Conservation (phyloP, 30 jellyfish, hydroid and myxozoan species). For the Aurelia coerulea region DNA sequence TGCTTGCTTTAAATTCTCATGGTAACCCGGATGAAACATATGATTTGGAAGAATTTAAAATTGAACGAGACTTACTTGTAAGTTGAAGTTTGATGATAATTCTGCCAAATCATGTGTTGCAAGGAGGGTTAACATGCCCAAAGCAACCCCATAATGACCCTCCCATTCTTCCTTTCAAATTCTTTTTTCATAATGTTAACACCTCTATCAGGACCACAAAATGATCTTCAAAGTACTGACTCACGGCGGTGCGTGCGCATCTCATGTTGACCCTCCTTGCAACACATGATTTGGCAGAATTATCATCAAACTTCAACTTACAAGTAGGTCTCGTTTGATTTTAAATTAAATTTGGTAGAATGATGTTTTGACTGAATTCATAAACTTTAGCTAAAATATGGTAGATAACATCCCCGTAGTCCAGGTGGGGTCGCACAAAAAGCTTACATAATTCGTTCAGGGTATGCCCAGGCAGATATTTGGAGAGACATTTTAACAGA, state of each 20-base stretch:
- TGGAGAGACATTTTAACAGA: too few relatives aligned
- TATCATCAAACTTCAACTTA: slow-evolving; percentile 64
- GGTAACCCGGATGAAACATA: slow-evolving; percentile 48
- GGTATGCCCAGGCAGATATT: too few relatives aligned
- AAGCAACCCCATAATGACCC: slow-evolving; percentile 16
- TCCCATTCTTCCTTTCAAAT: neutral
- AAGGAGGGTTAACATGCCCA: slow-evolving; percentile 51
- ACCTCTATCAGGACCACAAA: slow-evolving; percentile 52
- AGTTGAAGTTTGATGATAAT: slow-evolving; percentile 54
- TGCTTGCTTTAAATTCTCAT: slow-evolving; percentile 50
- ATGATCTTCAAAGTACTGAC: slow-evolving; percentile 44
- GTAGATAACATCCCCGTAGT: too few relatives aligned
- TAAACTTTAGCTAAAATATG: too few relatives aligned
- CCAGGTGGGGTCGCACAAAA: too few relatives aligned
- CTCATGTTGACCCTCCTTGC: slow-evolving; percentile 38
- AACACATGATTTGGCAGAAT: slow-evolving; percentile 50
- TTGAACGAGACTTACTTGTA: slow-evolving; percentile 38
- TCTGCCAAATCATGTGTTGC: slow-evolving; percentile 52
- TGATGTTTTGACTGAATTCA: too few relatives aligned
- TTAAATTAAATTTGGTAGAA: too few relatives aligned
- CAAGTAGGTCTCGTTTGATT: slow-evolving; percentile 76
- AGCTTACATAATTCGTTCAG: too few relatives aligned
- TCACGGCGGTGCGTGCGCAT: slow-evolving; percentile 50
- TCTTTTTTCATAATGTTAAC: neutral
- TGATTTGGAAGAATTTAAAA: slow-evolving; percentile 41